Conservation (phyloP, 2,113 vertebrate species). For the Pygoscelis antarcticus region DNA sequence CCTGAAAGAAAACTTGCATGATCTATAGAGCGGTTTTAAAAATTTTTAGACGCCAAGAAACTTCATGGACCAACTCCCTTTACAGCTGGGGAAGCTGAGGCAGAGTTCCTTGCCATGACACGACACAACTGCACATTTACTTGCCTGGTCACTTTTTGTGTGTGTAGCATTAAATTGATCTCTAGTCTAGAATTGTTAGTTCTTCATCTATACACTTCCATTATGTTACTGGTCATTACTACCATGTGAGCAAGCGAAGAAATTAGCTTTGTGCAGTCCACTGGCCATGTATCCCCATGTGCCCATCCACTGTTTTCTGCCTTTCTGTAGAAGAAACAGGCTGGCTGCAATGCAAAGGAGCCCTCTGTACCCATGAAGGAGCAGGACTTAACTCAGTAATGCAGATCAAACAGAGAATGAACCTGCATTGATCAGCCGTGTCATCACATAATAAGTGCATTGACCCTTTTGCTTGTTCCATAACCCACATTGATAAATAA, state of each 20-base stretch:
- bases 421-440: not conserved
- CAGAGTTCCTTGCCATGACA: not conserved
- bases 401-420: not conserved
- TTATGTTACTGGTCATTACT: not conserved
- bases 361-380: not conserved
- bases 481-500: not conserved
- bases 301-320: not conserved
- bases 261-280: not conserved
- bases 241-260: not conserved
- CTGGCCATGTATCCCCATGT: not conserved
- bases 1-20: not conserved
- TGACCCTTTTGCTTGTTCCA: not conserved
- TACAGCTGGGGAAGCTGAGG: not conserved
- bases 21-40: not conserved
- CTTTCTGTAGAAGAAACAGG: not conserved
- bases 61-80: not conserved
- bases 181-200: not conserved
- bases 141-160: not conserved
- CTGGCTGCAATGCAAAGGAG: not conserved
- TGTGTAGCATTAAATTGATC: not conserved
- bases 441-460: not conserved
- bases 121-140: not conserved
- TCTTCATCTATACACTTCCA: not conserved
- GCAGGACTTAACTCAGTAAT: not conserved
- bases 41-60: not conserved